Conservation (phyloP, 2,113 vertebrate species). For the Cariama cristata region DNA sequence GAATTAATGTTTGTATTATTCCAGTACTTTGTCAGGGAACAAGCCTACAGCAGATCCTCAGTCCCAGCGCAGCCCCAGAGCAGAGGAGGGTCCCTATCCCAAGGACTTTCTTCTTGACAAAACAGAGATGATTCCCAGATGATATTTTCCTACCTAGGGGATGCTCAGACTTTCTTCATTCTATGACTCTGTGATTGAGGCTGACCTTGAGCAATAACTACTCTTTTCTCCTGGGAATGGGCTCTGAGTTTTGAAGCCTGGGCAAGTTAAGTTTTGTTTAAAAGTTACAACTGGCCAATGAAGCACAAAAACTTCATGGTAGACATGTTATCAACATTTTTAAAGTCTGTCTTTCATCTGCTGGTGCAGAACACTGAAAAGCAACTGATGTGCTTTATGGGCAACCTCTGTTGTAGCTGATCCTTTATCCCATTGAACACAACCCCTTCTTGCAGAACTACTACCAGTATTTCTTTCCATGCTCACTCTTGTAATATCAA, state of each 20-base stretch:
- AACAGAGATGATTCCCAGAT: background rate
- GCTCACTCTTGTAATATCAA: background rate
- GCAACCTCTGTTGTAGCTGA: background rate
- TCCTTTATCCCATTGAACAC: background rate
- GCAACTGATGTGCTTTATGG: background rate
- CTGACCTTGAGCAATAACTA: background rate
- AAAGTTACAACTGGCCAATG: background rate
- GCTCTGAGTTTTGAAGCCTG: background rate
- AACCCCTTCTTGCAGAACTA: background rate
- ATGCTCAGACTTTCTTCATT: background rate
- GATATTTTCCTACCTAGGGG: background rate
- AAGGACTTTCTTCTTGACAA: background rate
- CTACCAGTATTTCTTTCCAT: background rate
- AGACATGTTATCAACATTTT: background rate
- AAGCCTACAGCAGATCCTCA: background rate
- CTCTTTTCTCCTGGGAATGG: background rate
- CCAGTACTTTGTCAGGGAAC: rapidly evolving
- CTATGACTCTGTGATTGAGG: rapidly evolving
- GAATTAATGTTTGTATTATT: background rate
- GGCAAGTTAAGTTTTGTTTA: background rate
- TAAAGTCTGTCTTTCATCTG: rapidly evolving
- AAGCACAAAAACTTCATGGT: background rate
- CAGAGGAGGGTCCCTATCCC: background rate
- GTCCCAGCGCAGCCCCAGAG: background rate
- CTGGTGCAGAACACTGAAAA: background rate